Conservation (phyloP, 2,888 invertebrate species). For the Phyto melanocephala region DNA sequence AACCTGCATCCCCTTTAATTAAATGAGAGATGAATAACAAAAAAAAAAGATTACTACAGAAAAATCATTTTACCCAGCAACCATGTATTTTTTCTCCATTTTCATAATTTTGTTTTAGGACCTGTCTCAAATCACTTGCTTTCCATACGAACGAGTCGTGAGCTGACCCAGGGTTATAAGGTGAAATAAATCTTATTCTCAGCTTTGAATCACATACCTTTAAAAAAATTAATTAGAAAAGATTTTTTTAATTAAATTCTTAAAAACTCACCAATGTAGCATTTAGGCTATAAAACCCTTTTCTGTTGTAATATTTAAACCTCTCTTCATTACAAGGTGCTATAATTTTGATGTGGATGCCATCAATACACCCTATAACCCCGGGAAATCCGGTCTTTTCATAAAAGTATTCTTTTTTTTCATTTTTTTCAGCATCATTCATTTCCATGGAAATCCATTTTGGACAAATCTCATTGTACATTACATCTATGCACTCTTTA, state of each 20-base stretch:
- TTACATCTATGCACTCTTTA: neutral
- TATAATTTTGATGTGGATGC: neutral
- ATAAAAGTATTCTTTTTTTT: neutral
- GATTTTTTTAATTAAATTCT: neutral
- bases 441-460: constrained; percentile 2
- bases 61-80: too few relatives aligned
- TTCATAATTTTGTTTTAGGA: neutral
- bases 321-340: neutral
- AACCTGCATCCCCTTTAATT: neutral
- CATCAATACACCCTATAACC: constrained; percentile 9
- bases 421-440: neutral
- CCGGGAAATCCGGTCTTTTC: neutral
- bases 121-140: neutral
- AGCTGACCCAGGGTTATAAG: neutral
- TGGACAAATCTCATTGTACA: constrained; percentile 15
- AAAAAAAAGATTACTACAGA: too few relatives aligned
- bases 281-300: constrained; percentile 3
- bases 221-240: neutral
- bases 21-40: too few relatives aligned
- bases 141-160: neutral
- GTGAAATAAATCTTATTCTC: neutral
- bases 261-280: neutral
- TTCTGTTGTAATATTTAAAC: constrained; percentile 2
- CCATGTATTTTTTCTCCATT: neutral
- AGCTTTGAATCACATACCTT: constrained; percentile 9